Percentiles rank a stretch among this genome's conserved stretches.
phyloP scores from a whole-genome alignment of 2,113 vertebrate genomes.

The Gallinago paraguaiae region DNA sequence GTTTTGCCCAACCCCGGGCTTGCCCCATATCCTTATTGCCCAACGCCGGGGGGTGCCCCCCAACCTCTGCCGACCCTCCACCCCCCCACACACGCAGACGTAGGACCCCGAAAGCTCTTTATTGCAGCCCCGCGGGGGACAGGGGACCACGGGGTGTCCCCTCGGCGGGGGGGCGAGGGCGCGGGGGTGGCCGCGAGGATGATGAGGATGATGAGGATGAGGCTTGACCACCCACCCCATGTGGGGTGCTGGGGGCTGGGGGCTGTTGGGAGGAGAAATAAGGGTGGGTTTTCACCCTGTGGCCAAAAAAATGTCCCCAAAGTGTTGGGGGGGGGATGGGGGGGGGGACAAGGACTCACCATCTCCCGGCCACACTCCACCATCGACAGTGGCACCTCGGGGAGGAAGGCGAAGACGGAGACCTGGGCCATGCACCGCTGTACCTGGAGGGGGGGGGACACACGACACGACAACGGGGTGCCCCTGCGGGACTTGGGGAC shows the following conservation, averaged over 20 bases:
- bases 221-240: not conserved
- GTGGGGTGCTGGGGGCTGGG: not conserved
- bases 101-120: not conserved
- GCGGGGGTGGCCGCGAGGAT: not conserved
- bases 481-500: too few species aligned
- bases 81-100: not conserved
- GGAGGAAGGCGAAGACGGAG: constrained; percentile 57
- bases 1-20: not conserved
- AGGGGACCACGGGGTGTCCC: not conserved
- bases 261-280: not conserved
- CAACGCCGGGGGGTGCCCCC: not conserved
- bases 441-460: not conserved
- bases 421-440: constrained; percentile 38
- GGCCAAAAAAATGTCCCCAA: not conserved
- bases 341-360: not conserved
- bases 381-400: constrained; percentile 55
- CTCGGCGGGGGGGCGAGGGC: not conserved
- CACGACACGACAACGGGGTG: too few species aligned
- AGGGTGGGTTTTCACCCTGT: not conserved
- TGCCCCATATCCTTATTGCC: not conserved
- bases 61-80: not conserved
- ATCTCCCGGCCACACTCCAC: constrained; percentile 3
- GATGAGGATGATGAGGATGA: not conserved
- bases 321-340: rapidly evolving
- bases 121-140: not conserved